Percentiles rank a stretch among this genome's conserved stretches.
Conservation (phyloP, 2,888 invertebrate genomes). For the Lomographa bimaculata region DNA sequence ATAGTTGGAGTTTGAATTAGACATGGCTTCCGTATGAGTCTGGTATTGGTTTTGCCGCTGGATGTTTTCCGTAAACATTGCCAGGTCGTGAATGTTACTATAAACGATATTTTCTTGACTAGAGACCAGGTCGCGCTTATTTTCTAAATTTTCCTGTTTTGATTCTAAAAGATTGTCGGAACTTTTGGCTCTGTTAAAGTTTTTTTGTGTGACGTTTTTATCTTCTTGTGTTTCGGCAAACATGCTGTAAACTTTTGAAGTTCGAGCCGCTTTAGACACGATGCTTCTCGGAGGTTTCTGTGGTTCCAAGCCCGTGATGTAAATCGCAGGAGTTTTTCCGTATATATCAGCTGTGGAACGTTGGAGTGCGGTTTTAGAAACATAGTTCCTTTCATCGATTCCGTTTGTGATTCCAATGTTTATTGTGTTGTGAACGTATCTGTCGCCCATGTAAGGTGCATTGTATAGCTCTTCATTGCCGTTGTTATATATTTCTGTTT, state of each 20-base stretch:
- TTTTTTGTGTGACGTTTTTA: constrained; percentile 64
- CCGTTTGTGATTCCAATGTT: constrained; percentile 73
- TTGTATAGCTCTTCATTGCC: constrained; percentile 72
- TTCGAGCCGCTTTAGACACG: constrained; percentile 73
- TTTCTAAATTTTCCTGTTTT: constrained; percentile 69
- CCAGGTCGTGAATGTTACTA: constrained; percentile 75
- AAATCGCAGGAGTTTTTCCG: constrained; percentile 74
- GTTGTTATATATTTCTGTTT: constrained; percentile 70
- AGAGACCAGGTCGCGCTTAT: constrained; percentile 73
- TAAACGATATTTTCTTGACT: constrained; percentile 80
- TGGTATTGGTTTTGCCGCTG: constrained; percentile 73
- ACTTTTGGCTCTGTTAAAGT: constrained; percentile 76
- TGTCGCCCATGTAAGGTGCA: constrained; percentile 67
- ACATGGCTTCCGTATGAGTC: constrained; percentile 55
- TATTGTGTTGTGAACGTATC: constrained; percentile 73
- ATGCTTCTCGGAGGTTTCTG: constrained; percentile 79
- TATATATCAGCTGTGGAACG: constrained; percentile 69
- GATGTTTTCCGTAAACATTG: constrained; percentile 75
- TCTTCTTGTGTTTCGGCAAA: constrained; percentile 72
- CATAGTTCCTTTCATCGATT: constrained; percentile 72
- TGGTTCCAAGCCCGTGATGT: constrained; percentile 77
- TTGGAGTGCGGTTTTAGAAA: constrained; percentile 68
- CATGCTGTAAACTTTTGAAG: constrained; percentile 79
- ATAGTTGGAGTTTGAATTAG: constrained; percentile 75
- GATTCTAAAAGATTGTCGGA: constrained; percentile 75